Evolutionary conservation across 1,140 invertebrate genomes (phyloP).

Genomic region (Colletes latitarsis): DNA sequence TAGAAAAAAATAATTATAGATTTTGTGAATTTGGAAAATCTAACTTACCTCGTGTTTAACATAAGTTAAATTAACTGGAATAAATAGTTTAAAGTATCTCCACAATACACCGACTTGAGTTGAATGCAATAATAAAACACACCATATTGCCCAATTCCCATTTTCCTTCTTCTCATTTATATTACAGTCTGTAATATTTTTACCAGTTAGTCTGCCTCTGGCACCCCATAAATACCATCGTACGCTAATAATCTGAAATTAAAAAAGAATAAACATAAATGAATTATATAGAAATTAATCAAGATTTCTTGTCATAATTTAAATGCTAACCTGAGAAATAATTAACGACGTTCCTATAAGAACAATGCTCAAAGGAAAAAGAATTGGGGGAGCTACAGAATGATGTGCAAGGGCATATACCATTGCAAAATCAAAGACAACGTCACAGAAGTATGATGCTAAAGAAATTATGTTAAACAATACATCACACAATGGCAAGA

Average conservation of each 20-base stretch:
- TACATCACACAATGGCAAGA: conserved; percentile 93
- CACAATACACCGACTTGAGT: conserved; percentile 92
- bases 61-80: conserved; percentile 90
- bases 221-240: conserved; percentile 80
- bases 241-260: conserved; percentile 75
- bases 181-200: conserved; percentile 58
- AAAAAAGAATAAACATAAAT: background rate
- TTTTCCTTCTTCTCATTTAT: conserved; percentile 68
- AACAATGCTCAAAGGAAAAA: conserved; percentile 84
- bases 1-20: no score
- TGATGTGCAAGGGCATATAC: conserved; percentile 89
- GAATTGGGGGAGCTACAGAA: conserved; percentile 81
- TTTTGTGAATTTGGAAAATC: no score
- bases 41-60: conserved; percentile 91
- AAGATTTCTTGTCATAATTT: background rate
- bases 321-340: conserved; percentile 85
- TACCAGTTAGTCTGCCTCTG: conserved; percentile 74
- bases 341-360: conserved; percentile 87
- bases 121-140: conserved; percentile 86
- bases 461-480: conserved; percentile 95
- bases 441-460: conserved; percentile 95
- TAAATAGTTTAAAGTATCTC: conserved; percentile 93
- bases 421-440: conserved; percentile 93
- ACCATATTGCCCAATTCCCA: conserved; percentile 76
- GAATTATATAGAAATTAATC: conserved; percentile 11